Conservation (phyloP, 2,113 vertebrate genomes). For the Rhinoderma darwinii region DNA sequence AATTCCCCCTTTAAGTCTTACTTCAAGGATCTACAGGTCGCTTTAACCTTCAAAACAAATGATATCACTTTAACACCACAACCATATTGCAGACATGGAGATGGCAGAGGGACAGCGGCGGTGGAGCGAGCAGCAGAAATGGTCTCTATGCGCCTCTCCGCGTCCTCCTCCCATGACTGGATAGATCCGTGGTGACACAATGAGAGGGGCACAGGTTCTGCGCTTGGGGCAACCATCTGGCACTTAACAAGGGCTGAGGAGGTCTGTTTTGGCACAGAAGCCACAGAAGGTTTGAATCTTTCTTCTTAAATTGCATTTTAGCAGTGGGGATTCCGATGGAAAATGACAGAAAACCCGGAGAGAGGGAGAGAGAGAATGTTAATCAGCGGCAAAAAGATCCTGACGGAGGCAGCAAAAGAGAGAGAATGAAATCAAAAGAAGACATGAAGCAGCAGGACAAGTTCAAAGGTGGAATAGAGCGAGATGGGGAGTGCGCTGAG, state of each 20-base stretch:
- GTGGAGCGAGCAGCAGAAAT: background rate
- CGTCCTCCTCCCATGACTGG: background rate
- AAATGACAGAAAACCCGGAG: slow-evolving; percentile 44
- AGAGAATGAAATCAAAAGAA: background rate
- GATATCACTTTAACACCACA: background rate
- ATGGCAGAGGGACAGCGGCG: background rate
- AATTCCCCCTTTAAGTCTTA: background rate
- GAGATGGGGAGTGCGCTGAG: background rate
- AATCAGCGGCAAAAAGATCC: background rate
- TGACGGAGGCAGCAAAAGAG: background rate
- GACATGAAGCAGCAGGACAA: background rate
- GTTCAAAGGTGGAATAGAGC: background rate
- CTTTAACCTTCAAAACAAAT: background rate
- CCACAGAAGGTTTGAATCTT: slow-evolving; percentile 29
- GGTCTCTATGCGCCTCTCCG: background rate
- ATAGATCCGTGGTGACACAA: slow-evolving; percentile 48
- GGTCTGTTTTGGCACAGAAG: slow-evolving; percentile 17
- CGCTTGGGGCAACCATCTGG: slow-evolving; percentile 48
- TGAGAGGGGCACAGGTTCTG: slow-evolving; percentile 52
- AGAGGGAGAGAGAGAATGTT: background rate
- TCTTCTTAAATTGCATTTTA: slow-evolving; percentile 24
- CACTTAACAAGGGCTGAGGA: slow-evolving; percentile 4
- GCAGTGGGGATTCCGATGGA: background rate
- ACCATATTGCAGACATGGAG: background rate
- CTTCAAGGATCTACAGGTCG: background rate